A percentile compares a stretch with the other conserved stretches of the same genome.
Evolutionary conservation across 2,888 invertebrate genomes (phyloP).

Genomic region (Tupiocoris notatus): DNA sequence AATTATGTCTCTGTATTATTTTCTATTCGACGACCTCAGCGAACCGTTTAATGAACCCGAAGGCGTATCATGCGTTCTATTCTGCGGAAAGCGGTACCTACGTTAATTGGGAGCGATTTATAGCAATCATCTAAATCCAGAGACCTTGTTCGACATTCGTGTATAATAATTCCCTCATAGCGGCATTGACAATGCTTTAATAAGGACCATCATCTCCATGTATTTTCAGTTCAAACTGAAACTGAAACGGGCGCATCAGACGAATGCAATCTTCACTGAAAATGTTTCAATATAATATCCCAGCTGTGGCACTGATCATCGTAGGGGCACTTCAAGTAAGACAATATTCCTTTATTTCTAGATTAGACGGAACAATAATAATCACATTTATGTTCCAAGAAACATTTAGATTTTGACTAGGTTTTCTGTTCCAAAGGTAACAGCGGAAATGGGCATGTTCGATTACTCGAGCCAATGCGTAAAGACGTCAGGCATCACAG

Average conservation of each 20-base stretch:
- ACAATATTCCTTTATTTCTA: neutral
- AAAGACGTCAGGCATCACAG: neutral
- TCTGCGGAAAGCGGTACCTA: neutral
- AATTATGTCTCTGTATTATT: too few relatives aligned
- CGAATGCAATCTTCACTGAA: neutral
- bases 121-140: neutral
- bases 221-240: too few relatives aligned
- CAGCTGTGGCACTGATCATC: neutral
- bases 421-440: constrained; percentile 7
- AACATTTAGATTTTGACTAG: neutral
- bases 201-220: too few relatives aligned
- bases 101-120: neutral
- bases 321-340: neutral
- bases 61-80: too few relatives aligned
- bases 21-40: too few relatives aligned
- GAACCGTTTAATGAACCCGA: too few relatives aligned
- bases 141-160: neutral
- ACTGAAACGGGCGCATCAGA: neutral
- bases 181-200: neutral
- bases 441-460: constrained; percentile 15
- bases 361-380: neutral
- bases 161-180: too few relatives aligned
- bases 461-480: constrained; percentile 27
- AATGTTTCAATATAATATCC: neutral
- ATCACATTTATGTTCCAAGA: neutral